Conservation (phyloP, 1,140 invertebrate species). For the Cydia amplana region DNA sequence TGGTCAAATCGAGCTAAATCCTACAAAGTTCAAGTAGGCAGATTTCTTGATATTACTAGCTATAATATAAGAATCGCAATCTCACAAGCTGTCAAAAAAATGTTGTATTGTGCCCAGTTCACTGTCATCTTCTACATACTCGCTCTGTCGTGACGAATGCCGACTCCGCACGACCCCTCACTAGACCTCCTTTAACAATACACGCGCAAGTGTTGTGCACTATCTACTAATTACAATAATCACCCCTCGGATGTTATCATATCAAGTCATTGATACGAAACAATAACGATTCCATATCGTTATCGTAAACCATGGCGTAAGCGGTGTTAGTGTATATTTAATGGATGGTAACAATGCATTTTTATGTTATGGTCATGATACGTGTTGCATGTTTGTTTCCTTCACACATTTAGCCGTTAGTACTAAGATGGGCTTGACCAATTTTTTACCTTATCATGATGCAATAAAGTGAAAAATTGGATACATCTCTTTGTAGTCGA, state of each 20-base stretch:
- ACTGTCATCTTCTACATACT: constrained; percentile 6
- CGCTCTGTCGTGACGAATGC: constrained; percentile 23
- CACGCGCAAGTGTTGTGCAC: constrained; percentile 24
- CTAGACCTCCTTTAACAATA: constrained; percentile 27
- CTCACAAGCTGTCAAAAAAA: not conserved
- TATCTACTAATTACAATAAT: constrained; percentile 24
- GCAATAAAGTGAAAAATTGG: not conserved
- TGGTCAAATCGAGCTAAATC: not conserved
- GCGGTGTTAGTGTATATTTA: constrained; percentile 17
- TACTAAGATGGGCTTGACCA: not conserved
- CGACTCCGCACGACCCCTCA: constrained; percentile 17
- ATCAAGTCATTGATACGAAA: not conserved
- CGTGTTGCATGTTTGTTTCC: constrained; percentile 55
- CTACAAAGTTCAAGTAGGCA: too few species aligned
- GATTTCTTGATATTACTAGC: too few species aligned
- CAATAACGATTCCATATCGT: constrained; percentile 11
- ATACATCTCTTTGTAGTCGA: not conserved
- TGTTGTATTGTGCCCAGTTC: not conserved
- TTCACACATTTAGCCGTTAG: constrained; percentile 3
- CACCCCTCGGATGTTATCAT: constrained; percentile 18
- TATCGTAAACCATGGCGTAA: constrained; percentile 5
- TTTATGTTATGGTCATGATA: constrained; percentile 39
- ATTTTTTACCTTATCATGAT: not conserved
- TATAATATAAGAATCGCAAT: not conserved
- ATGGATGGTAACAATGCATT: constrained; percentile 31